Base-by-base conservation (phyloP, 1,140 invertebrate genomes). In the Drosophila hydei region DNA sequence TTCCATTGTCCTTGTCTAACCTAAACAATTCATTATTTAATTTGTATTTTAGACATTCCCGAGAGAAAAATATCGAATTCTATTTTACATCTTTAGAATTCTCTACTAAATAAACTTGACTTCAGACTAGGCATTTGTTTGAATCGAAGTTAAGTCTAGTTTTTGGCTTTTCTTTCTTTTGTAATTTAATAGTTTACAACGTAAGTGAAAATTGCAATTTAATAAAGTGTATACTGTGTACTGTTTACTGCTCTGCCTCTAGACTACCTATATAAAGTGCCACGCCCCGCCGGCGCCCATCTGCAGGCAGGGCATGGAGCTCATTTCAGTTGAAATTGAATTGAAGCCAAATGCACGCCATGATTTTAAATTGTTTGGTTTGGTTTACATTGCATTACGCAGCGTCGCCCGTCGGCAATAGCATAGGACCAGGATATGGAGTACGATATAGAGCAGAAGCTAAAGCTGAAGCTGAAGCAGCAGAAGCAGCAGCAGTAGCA, bases 301-400 rank as follows among this genome's bases (percentile, higher is more conserved):
- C 16, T 14, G 12, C 8, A 63, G 56, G 51, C 61, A 48, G 69
- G 73, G 69, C 69, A 65, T 62, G 58, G 50, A 67, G 81, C 81
- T 87, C 81, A 87, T 87, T 87, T 81, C 70, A 72, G 65, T 88
- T 88, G 74, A 88, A 87, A 87, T 87, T 87, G 81, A 87, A 87
- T 87, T 88, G 81, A 87, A 87, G 83, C 83, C 81, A 88, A 87
- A 87, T 88, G 78, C 83, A 87, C 73, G 78, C 83, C 78, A 87
- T 87, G 81, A 87, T 87, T 87, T 87, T 88, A 88, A 87, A 87
- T 87, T 87, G 81, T 88, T 87, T 87, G 81, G 81, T 85, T 87
- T 85, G 78, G 77, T 88, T 85, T 87, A 83, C 79, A 83, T 83
- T 72, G 78, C 81, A 85, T 87, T 88, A 85, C 80, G 80, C 80